Conservation (phyloP, 2,797 vertebrate species). For the Pitangus sulphuratus region DNA sequence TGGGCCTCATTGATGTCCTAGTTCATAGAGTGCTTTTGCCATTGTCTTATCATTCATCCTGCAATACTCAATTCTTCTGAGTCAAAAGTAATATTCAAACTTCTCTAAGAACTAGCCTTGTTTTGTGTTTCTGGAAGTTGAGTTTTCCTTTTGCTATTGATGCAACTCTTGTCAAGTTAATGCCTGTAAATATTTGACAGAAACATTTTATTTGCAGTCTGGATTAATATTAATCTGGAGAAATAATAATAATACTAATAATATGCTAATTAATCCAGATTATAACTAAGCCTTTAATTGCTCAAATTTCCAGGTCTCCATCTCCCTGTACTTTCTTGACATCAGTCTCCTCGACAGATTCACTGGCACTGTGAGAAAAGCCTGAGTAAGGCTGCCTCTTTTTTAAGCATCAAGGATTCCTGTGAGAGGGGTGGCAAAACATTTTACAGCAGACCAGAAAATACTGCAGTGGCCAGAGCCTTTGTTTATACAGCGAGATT, state of each 20-base stretch:
- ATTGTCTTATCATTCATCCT: background rate
- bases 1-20: background rate
- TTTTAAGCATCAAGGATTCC: background rate
- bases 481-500: slow-evolving; percentile 29
- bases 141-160: background rate
- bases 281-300: background rate
- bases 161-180: background rate
- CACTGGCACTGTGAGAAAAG: slow-evolving; percentile 21
- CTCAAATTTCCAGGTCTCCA: background rate
- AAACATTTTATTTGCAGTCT: background rate
- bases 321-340: background rate
- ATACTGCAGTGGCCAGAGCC: background rate
- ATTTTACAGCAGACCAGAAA: slow-evolving; percentile 30
- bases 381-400: background rate
- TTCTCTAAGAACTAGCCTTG: background rate
- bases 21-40: background rate
- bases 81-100: background rate
- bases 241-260: background rate
- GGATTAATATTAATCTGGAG: background rate
- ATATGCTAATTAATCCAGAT: background rate
- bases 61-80: background rate
- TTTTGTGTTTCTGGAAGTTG: background rate
- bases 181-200: background rate
- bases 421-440: background rate
- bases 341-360: background rate